These are phyloP conservation scores for Halcyon chelicuti DNA, from an alignment of 2,797 vertebrate species.

Conservation along the genomic window DNA sequence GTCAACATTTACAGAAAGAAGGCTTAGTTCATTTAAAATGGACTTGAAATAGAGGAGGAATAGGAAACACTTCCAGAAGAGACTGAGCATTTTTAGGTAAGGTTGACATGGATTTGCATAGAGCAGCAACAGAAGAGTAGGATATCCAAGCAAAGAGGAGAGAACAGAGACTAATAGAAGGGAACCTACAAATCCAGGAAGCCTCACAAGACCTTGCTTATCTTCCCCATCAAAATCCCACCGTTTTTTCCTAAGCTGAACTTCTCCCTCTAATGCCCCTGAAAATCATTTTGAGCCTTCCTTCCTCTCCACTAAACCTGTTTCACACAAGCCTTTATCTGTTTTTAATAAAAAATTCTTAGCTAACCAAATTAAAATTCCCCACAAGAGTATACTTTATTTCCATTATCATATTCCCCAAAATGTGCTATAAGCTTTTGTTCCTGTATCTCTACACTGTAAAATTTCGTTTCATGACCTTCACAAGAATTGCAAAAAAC, in stretches of 20 bases:
- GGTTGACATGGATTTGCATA: neutral
- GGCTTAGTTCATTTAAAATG: neutral
- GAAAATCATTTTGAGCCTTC: neutral
- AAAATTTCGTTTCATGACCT: neutral
- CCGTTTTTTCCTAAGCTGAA: neutral
- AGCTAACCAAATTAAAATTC: neutral
- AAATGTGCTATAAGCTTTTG: neutral
- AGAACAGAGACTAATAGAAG: neutral
- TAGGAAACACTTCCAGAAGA: neutral
- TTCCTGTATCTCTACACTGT: neutral
- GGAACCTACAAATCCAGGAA: neutral
- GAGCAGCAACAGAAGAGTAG: neutral
- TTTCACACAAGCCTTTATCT: neutral
- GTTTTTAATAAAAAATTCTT: neutral
- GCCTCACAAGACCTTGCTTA: neutral
- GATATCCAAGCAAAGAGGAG: neutral
- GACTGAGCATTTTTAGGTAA: neutral
- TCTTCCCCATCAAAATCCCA: neutral
- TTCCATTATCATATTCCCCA: neutral
- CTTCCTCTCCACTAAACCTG: neutral
- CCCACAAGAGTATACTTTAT: neutral
- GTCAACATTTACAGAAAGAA: neutral
- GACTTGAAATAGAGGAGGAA: neutral
- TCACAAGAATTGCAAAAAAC: neutral
- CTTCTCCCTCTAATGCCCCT: neutral